These are phyloP conservation scores for Caenorhabditis becei DNA, from an alignment of 2,888 invertebrate species.

Conservation along the genomic window DNA sequence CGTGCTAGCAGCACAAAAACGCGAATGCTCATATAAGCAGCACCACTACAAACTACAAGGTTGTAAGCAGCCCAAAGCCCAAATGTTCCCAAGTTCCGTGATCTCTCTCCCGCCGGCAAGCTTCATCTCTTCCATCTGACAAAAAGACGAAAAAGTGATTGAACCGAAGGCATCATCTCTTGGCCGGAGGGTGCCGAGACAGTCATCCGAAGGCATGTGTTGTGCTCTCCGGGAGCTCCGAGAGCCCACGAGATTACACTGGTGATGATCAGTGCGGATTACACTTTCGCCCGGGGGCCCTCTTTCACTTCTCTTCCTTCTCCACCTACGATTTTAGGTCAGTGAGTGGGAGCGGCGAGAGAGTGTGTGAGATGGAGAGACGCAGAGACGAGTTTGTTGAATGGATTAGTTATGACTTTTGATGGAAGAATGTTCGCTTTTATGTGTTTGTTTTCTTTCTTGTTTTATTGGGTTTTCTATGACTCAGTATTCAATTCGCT, in stretches of 20 bases:
- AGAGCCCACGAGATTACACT: background rate
- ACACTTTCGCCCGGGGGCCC: background rate
- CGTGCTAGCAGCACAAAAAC: no score
- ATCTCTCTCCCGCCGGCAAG: background rate
- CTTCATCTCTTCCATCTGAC: background rate
- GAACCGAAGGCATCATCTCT: background rate
- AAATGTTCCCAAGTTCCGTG: background rate
- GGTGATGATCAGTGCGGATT: background rate
- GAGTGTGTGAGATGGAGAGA: background rate
- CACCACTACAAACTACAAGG: no score
- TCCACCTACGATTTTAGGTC: constrained; percentile 21
- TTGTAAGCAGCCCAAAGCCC: background rate
- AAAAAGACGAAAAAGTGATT: constrained; percentile 5
- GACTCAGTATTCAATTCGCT: no score
- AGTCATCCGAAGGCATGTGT: constrained; percentile 3
- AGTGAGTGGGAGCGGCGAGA: background rate
- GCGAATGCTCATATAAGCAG: no score
- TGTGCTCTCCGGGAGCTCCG: background rate
- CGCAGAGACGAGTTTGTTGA: background rate
- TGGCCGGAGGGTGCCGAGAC: background rate
- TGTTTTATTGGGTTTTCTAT: background rate
- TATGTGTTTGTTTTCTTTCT: background rate
- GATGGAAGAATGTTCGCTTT: background rate
- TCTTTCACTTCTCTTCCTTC: background rate
- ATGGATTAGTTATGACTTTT: constrained; percentile 11